phyloP scores from a whole-genome alignment of 2,888 invertebrate genomes.

The Parnassius glacialis region DNA sequence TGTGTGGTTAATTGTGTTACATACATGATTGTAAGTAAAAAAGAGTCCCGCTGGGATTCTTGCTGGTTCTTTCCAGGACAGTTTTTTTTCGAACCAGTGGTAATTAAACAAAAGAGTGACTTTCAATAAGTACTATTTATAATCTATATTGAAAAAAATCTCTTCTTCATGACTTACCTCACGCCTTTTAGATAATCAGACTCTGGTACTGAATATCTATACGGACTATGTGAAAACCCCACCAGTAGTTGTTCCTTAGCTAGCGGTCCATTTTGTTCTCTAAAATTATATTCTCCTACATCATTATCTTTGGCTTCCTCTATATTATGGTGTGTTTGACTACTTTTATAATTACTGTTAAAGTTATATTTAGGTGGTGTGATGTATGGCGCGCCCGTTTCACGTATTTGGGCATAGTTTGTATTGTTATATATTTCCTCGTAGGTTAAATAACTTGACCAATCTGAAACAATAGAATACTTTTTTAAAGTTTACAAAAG shows the following conservation, averaged over 20 bases:
- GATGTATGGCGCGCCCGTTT: constrained; percentile 45
- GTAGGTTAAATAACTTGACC: constrained; percentile 52
- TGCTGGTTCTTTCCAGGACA: too few species aligned
- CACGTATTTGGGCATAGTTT: constrained; percentile 57
- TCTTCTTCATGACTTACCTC: constrained; percentile 45
- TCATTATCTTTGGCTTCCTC: constrained; percentile 48
- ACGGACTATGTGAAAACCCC: constrained; percentile 68
- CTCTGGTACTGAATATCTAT: constrained; percentile 63
- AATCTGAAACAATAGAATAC: constrained; percentile 52
- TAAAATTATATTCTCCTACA: constrained; percentile 39
- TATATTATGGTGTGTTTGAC: constrained; percentile 12
- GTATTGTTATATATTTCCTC: constrained; percentile 65
- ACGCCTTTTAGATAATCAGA: constrained; percentile 63
- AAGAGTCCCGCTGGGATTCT: too few species aligned
- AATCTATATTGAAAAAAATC: too few species aligned
- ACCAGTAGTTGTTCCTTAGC: constrained; percentile 50
- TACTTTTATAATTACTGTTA: constrained; percentile 36
- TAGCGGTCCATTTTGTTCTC: constrained; percentile 29
- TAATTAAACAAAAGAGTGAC: too few species aligned
- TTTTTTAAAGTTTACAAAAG: too few species aligned
- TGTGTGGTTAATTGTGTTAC: too few species aligned
- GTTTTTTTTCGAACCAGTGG: too few species aligned
- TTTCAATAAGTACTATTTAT: too few species aligned
- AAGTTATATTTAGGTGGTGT: constrained; percentile 33
- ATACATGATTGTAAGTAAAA: too few species aligned